Evolutionary conservation across 2,113 vertebrate species (phyloP).

Genomic region (Cervus canadensis): DNA sequence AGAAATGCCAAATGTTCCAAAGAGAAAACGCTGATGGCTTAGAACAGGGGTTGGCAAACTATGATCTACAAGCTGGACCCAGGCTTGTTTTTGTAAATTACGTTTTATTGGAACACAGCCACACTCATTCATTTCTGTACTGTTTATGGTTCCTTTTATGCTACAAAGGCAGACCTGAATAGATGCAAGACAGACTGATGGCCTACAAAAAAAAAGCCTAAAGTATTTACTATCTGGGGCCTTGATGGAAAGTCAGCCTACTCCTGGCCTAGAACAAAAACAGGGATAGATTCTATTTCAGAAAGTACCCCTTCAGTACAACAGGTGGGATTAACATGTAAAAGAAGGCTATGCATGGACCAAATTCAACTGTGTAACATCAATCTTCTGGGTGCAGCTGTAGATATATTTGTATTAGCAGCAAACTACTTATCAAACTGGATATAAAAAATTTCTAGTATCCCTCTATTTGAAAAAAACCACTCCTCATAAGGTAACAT

Average conservation of each 20-base stretch:
- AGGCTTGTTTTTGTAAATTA: background rate
- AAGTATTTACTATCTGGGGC: background rate
- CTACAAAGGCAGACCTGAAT: background rate
- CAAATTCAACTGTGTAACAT: background rate
- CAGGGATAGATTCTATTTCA: background rate
- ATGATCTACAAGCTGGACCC: background rate
- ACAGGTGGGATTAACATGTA: background rate
- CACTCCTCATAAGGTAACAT: background rate
- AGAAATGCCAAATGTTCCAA: background rate
- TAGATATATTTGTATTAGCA: background rate
- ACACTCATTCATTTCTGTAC: background rate
- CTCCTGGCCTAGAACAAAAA: background rate
- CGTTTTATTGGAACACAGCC: background rate
- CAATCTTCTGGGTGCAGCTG: background rate
- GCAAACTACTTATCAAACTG: background rate
- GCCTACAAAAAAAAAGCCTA: background rate
- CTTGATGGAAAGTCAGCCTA: background rate
- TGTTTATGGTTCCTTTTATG: background rate
- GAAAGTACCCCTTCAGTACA: background rate
- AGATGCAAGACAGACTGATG: background rate
- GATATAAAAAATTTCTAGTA: background rate
- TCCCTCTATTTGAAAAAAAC: background rate
- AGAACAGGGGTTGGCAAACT: background rate
- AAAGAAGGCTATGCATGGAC: background rate
- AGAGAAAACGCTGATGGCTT: background rate